Conservation (phyloP, 2,888 invertebrate species). For the Cerastis rubricosa region DNA sequence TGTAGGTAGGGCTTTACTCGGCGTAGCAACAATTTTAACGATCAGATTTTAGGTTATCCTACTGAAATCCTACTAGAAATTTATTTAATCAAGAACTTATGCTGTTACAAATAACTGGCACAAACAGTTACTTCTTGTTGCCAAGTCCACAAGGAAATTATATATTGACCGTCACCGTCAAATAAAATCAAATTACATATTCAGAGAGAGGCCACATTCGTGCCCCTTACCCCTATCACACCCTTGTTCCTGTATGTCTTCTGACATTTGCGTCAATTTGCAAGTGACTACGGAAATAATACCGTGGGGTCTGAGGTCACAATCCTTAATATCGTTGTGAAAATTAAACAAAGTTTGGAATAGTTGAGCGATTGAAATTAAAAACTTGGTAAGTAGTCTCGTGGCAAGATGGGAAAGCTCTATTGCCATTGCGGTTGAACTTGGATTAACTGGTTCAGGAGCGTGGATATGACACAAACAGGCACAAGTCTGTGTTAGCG, state of each 20-base stretch:
- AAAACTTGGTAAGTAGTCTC: neutral
- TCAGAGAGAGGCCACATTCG: slow-evolving; percentile 61
- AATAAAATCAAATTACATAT: slow-evolving; percentile 70
- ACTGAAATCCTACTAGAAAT: neutral
- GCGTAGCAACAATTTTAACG: neutral
- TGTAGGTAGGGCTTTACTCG: no score
- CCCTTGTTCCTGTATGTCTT: slow-evolving; percentile 57
- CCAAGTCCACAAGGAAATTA: slow-evolving; percentile 16
- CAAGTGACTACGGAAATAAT: slow-evolving; percentile 35
- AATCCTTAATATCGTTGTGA: neutral
- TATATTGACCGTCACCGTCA: slow-evolving; percentile 49
- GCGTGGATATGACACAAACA: neutral
- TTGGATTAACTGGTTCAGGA: neutral
- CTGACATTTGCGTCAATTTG: slow-evolving; percentile 60
- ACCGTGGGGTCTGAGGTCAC: neutral
- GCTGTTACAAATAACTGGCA: neutral
- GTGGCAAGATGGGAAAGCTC: neutral
- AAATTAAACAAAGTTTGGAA: neutral
- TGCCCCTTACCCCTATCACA: slow-evolving; percentile 61
- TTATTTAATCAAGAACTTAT: neutral
- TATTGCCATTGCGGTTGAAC: neutral
- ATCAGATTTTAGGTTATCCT: neutral
- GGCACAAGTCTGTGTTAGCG: neutral
- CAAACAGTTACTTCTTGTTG: neutral
- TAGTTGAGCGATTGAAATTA: neutral